A percentile compares a stretch with the other conserved stretches of the same genome.
These are phyloP conservation scores for Pseudococcus jackbeardsleyi DNA, from an alignment of 2,888 invertebrate genomes.

Conservation along the genomic window DNA sequence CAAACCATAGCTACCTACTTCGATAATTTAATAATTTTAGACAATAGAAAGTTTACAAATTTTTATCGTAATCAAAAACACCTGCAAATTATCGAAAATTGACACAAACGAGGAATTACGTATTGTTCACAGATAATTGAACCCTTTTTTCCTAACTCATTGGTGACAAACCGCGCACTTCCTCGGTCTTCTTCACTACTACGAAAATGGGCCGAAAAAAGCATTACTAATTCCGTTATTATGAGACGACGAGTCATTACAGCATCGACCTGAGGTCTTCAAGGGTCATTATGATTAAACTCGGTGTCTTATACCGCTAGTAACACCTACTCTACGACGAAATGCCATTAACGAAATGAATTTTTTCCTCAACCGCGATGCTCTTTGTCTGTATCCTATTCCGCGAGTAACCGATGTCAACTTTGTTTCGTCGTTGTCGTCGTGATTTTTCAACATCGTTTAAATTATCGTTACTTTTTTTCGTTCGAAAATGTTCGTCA, in stretches of 20 bases:
- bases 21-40: constrained; percentile 27
- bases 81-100: neutral
- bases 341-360: constrained; percentile 5
- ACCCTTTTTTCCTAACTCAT: neutral
- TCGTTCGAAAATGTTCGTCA: neutral
- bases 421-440: neutral
- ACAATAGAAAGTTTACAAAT: constrained; percentile 32
- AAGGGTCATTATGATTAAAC: constrained; percentile 44
- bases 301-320: neutral
- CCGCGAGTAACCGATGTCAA: neutral
- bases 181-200: neutral
- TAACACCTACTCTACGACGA: neutral
- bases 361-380: neutral
- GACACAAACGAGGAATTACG: neutral
- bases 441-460: constrained; percentile 28
- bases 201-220: neutral
- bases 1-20: neutral
- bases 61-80: neutral
- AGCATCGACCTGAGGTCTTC: constrained; percentile 20
- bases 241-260: neutral
- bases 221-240: neutral
- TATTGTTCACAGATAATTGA: neutral
- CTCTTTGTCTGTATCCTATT: neutral
- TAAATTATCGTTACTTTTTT: neutral
- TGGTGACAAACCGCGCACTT: neutral